Percentiles rank a stretch among this genome's conserved stretches.
Conservation (phyloP, 1,140 invertebrate species). For the Cydia amplana region DNA sequence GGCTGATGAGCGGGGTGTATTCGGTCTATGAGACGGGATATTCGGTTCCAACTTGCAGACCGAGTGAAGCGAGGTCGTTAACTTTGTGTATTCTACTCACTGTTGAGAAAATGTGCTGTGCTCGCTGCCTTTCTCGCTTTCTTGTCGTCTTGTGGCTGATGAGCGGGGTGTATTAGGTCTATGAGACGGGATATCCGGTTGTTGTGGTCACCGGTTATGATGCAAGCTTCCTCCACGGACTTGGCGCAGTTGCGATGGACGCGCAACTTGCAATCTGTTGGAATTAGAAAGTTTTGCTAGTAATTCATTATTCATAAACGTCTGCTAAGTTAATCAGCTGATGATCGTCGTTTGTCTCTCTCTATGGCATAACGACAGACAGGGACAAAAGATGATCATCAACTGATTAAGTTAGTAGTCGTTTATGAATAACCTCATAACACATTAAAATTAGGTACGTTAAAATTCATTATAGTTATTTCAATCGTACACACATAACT, state of each 20-base stretch:
- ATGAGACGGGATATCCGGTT: constrained; percentile 88
- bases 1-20: constrained; percentile 74
- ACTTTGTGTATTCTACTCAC: background rate
- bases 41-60: constrained; percentile 73
- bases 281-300: constrained; percentile 27
- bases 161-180: constrained; percentile 82
- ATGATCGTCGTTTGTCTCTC: no score
- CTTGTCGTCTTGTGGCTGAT: constrained; percentile 56
- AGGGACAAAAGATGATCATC: no score
- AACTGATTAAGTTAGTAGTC: no score
- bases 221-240: constrained; percentile 91
- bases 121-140: constrained; percentile 67
- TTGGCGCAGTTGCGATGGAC: constrained; percentile 92
- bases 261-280: constrained; percentile 91
- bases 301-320: no score
- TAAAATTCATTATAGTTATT: no score
- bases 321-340: no score
- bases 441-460: no score
- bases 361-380: no score
- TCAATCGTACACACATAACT: no score
- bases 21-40: constrained; percentile 88
- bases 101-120: constrained; percentile 63
- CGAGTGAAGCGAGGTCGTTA: no score
- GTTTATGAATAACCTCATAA: no score
- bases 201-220: constrained; percentile 85